Evolutionary conservation across 1,140 invertebrate genomes (phyloP).

Genomic region (Chrysopa pallens): DNA sequence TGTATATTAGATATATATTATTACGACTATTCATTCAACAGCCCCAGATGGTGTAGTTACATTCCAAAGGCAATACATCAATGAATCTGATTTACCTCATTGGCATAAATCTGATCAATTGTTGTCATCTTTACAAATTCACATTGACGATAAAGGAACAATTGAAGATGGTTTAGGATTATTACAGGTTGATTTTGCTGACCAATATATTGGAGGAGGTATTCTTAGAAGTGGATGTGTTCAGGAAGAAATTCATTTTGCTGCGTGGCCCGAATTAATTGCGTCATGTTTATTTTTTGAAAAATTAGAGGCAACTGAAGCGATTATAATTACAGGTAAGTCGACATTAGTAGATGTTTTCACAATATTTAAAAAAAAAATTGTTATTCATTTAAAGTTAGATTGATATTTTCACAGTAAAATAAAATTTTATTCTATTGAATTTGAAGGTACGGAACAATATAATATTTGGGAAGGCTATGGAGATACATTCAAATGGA

Average conservation of each 20-base stretch:
- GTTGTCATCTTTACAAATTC: constrained; percentile 38
- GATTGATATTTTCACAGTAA: too few relatives aligned
- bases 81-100: constrained; percentile 33
- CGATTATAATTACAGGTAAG: constrained; percentile 61
- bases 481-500: constrained; percentile 60
- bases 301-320: constrained; percentile 63
- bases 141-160: constrained; percentile 53
- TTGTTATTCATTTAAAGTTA: too few relatives aligned
- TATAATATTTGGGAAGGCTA: constrained; percentile 82
- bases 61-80: constrained; percentile 38
- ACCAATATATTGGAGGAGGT: constrained; percentile 83
- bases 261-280: constrained; percentile 89
- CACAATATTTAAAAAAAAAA: too few relatives aligned
- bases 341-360: neutral
- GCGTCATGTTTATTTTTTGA: constrained; percentile 79
- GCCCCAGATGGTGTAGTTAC: too few relatives aligned
- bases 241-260: constrained; percentile 95
- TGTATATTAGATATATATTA: too few relatives aligned
- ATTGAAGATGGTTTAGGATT: constrained; percentile 68
- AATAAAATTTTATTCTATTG: neutral
- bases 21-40: too few relatives aligned
- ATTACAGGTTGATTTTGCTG: constrained; percentile 91
- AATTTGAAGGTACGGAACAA: constrained; percentile 50
- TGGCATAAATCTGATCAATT: constrained; percentile 41
- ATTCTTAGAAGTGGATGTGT: constrained; percentile 78